These are phyloP conservation scores for Echiichthys vipera DNA, from an alignment of 2,797 vertebrate species.

Conservation along the genomic window DNA sequence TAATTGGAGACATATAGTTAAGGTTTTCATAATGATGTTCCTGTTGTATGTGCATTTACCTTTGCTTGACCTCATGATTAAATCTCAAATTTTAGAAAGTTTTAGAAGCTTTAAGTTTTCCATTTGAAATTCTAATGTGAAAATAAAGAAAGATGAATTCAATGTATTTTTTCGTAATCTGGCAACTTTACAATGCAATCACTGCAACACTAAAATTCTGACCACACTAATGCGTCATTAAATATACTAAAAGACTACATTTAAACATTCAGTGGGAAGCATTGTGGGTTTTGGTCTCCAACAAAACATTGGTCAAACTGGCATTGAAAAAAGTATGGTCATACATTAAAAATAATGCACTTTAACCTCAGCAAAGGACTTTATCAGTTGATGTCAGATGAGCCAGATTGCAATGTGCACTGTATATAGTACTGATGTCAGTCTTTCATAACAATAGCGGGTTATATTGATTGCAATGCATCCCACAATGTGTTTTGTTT, in stretches of 20 bases:
- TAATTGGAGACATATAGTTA: background rate
- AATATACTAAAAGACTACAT: no score
- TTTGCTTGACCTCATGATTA: background rate
- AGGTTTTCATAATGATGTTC: background rate
- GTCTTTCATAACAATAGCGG: constrained; percentile 25
- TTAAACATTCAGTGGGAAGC: background rate
- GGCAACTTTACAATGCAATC: background rate
- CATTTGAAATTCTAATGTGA: background rate
- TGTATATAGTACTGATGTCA: constrained; percentile 41
- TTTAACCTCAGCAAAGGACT: constrained; percentile 15
- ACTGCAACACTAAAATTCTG: background rate
- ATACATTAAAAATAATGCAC: background rate
- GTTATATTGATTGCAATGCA: constrained; percentile 36
- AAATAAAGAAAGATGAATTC: background rate
- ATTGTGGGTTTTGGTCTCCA: background rate
- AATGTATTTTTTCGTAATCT: background rate
- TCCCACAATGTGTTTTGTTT: constrained; percentile 23
- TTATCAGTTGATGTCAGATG: constrained; percentile 30
- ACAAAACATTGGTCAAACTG: constrained; percentile 4
- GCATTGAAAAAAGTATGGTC: background rate
- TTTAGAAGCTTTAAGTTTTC: background rate
- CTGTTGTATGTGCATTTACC: background rate
- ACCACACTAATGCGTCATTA: background rate
- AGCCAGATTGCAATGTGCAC: constrained; percentile 15
- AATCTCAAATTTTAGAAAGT: no score